Base-by-base conservation (phyloP, 2,888 invertebrate species). In the Zele albiditarsus region DNA sequence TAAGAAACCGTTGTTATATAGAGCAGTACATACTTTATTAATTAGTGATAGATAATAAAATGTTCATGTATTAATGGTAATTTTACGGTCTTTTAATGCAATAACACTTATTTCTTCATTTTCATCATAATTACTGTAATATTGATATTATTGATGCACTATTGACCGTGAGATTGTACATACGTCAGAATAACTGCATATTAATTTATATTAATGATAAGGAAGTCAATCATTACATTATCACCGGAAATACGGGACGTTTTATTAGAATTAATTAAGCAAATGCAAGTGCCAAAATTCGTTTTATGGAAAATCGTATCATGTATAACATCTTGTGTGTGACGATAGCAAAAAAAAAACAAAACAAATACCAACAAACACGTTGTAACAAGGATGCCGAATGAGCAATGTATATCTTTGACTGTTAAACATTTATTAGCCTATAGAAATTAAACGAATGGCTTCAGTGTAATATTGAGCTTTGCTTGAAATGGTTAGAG, bases 271-370 rank as follows among this genome's bases (percentile, higher is more conserved):
- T 82, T 83, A 82, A 80, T 79, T 78, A 82, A 77, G 81, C 84
- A 82, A 81, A 83, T 84, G 83, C 84, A 86, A 86, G 86, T 86
- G 85, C 86, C 85, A 85, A 85, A 85, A 83, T 83, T 83, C 80
- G 83, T 83, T 82, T 74, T 46, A 79, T 79, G 75, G 76, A 75
- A 75, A 58, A 42, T 49, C 25, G 33, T 33, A 74, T 53, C 53
- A 68, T 25, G 38, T 58, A 42, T 25, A 31, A 38, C 58, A 73
- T 49, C 60, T 53, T 31, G 27, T 31, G 25, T 69, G 49, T 60
- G 16, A 60, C 12, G 16, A 33, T 69, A 67, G 58, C 27, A 65
- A 31, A 71, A 25, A n/a, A 46, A n/a, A 49, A 28, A 53, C 3
- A 53, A 65, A 25, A 49, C 20, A 20, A 28, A 16, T 20, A 63